These are phyloP conservation scores for Cacoxenus indagator DNA, from an alignment of 2,888 invertebrate species.

Conservation along the genomic window DNA sequence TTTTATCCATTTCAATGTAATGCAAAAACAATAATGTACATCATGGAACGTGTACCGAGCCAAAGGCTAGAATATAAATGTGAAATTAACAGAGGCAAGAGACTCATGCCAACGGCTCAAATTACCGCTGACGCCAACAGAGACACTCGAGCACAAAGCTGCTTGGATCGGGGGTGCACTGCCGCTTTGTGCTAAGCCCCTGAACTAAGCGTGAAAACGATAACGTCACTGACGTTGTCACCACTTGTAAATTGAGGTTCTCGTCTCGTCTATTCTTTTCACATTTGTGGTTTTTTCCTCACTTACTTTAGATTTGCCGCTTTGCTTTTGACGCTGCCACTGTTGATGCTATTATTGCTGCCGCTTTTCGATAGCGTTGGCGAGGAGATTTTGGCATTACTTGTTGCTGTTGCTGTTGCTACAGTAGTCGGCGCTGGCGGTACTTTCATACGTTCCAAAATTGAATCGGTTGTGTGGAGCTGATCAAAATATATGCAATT, in stretches of 20 bases:
- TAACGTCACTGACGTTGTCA: neutral
- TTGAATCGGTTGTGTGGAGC: conserved; percentile 76
- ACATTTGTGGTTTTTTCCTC: conserved; percentile 6
- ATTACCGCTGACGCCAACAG: neutral
- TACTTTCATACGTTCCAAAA: conserved; percentile 70
- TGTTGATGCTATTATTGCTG: conserved; percentile 51
- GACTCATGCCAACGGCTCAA: neutral
- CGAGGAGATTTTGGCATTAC: conserved; percentile 61
- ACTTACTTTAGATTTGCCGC: conserved; percentile 69
- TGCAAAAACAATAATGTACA: neutral
- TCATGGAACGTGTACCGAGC: neutral
- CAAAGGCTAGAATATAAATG: neutral
- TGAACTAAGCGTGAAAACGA: too few species aligned
- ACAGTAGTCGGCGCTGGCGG: conserved; percentile 39
- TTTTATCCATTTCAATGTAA: neutral
- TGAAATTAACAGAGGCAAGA: neutral
- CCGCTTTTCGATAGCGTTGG: conserved; percentile 66
- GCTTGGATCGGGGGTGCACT: neutral
- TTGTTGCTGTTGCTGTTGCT: conserved; percentile 36
- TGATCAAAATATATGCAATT: conserved; percentile 16
- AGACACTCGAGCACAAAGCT: neutral
- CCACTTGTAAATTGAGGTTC: neutral
- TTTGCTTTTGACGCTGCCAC: conserved; percentile 66
- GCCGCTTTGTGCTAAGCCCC: neutral
- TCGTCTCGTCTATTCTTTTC: neutral